phyloP scores from a whole-genome alignment of 2,888 invertebrate species.

The Ceraclea dissimilis region DNA sequence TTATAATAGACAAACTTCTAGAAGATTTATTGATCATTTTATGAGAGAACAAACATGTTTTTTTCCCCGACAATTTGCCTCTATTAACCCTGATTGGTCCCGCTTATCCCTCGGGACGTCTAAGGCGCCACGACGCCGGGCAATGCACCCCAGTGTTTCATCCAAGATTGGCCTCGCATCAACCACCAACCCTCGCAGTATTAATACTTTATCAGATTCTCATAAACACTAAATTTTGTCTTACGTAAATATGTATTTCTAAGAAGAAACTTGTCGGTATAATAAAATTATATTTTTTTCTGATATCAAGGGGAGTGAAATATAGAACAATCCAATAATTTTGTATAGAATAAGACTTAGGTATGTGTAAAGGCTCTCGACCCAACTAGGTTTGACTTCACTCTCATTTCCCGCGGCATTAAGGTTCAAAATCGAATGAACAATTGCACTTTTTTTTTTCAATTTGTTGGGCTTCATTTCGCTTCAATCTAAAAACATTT shows the following conservation, averaged over 20 bases:
- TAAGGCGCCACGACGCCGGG: background rate
- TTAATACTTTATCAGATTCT: background rate
- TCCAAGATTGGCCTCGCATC: background rate
- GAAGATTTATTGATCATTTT: background rate
- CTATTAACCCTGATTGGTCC: conserved; percentile 1
- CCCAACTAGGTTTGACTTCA: too few relatives aligned
- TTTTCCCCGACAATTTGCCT: background rate
- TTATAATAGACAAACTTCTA: background rate
- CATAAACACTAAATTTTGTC: background rate
- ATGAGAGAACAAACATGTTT: background rate
- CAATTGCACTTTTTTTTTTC: too few relatives aligned
- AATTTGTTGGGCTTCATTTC: too few relatives aligned
- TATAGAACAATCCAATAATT: too few relatives aligned
- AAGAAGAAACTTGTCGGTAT: too few relatives aligned
- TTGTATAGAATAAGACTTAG: too few relatives aligned
- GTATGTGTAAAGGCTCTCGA: too few relatives aligned
- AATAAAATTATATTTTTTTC: too few relatives aligned
- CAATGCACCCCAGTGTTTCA: background rate
- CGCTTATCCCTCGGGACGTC: background rate
- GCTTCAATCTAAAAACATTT: too few relatives aligned
- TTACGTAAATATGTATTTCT: background rate
- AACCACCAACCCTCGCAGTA: background rate
- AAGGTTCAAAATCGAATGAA: too few relatives aligned
- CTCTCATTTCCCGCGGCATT: too few relatives aligned
- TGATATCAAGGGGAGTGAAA: too few relatives aligned